Percentiles rank a stretch among this genome's conserved stretches.
These are phyloP conservation scores for Aphidius ervi DNA, from an alignment of 1,140 invertebrate species.

Conservation along the genomic window DNA sequence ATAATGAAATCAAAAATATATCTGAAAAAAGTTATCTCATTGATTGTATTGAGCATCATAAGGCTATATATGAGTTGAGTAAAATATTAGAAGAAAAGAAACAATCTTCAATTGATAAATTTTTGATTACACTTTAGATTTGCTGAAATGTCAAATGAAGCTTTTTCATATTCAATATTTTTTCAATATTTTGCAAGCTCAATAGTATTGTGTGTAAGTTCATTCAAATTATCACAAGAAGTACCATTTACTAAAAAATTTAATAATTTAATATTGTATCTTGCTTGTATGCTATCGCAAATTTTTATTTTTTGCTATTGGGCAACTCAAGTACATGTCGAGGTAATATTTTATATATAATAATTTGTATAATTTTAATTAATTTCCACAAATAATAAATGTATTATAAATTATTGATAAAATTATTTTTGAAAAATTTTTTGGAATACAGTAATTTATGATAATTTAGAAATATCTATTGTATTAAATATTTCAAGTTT, in stretches of 20 bases:
- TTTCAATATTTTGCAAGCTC: conserved; percentile 7
- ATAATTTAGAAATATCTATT: too few relatives aligned
- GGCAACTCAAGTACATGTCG: not conserved
- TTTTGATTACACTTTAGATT: conserved; percentile 5
- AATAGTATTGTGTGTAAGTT: conserved; percentile 7
- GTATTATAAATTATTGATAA: too few relatives aligned
- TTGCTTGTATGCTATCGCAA: not conserved
- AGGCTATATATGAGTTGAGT: conserved; percentile 13
- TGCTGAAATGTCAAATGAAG: not conserved
- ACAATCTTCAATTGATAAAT: not conserved
- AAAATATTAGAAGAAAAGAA: not conserved
- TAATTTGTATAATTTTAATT: too few relatives aligned
- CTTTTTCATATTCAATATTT: conserved; percentile 6
- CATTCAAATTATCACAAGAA: not conserved
- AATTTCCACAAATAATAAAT: too few relatives aligned
- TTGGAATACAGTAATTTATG: too few relatives aligned
- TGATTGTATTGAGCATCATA: conserved; percentile 7
- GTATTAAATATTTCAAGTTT: too few relatives aligned
- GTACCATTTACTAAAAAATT: not conserved
- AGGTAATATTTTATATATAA: not conserved
- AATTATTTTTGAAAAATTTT: too few relatives aligned
- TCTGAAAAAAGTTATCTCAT: not conserved
- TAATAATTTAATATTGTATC: conserved; percentile 2
- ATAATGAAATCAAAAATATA: not conserved
- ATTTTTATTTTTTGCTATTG: conserved; percentile 4